These are phyloP conservation scores for Scarus forsteni DNA, from an alignment of 2,797 vertebrate species.

Conservation along the genomic window DNA sequence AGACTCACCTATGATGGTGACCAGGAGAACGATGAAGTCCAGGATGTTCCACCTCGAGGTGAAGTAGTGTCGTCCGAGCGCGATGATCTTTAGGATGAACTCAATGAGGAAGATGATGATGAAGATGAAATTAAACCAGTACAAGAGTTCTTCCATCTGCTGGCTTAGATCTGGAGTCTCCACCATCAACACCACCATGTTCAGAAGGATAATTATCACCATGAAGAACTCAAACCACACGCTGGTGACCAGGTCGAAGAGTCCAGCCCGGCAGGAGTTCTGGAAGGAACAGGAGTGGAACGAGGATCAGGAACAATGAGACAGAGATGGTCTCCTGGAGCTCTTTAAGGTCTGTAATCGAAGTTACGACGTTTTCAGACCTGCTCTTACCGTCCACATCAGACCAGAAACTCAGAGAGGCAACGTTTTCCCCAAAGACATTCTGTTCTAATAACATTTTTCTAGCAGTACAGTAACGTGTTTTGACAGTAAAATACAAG, in stretches of 20 bases:
- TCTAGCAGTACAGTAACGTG: too few relatives aligned
- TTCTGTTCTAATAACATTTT: too few relatives aligned
- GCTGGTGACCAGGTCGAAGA: slow-evolving; percentile 90
- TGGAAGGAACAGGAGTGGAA: slow-evolving; percentile 5
- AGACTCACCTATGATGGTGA: slow-evolving; percentile 86
- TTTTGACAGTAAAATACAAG: too few relatives aligned
- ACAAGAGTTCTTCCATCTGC: slow-evolving; percentile 79
- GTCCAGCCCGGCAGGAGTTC: slow-evolving; percentile 87
- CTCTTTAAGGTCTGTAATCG: neutral
- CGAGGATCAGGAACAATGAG: neutral
- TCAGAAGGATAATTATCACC: slow-evolving; percentile 91
- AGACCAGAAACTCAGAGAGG: too few relatives aligned
- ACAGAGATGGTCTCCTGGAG: too few relatives aligned
- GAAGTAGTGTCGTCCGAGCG: slow-evolving; percentile 89
- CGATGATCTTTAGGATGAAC: slow-evolving; percentile 89
- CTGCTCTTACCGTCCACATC: too few relatives aligned
- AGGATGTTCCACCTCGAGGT: slow-evolving; percentile 90
- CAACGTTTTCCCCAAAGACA: too few relatives aligned
- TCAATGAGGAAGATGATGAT: slow-evolving; percentile 90
- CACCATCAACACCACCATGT: slow-evolving; percentile 92
- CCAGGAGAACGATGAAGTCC: slow-evolving; percentile 90
- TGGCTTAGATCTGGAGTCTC: slow-evolving; percentile 86
- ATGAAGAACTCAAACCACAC: slow-evolving; percentile 90
- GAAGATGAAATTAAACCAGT: slow-evolving; percentile 84
- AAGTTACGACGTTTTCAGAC: too few relatives aligned